Base-by-base conservation (phyloP, 1,140 invertebrate genomes). In the Pinna nobilis region DNA sequence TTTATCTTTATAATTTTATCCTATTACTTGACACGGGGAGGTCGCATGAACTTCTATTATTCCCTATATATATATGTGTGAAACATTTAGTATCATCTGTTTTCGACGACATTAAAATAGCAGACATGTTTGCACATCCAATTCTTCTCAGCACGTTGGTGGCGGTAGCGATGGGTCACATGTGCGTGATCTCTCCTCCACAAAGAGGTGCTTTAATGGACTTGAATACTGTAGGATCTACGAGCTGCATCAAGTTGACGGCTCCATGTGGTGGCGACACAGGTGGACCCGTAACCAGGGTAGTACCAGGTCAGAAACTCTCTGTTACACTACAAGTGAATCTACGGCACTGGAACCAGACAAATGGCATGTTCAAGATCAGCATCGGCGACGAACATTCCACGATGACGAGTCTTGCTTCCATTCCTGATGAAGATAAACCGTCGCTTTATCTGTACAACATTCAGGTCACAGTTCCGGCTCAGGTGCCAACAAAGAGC, bases 251-350 rank as follows among this genome's bases (percentile, higher is more conserved):
- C 18, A 33, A 68, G n/a, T 2, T 61, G 11, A 50, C 32, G 5
- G 65, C 41, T 15, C 53, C 64, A 0, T 74, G 72, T 60, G 72
- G 72, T 1, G 65, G 65, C 5, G 32, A 57, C 11, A 6, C 57
- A 3, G 28, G 30, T 1, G 57, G 33, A 35, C 33, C 59, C 15
- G 44, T n/a, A 28, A 50, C 55, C 1, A 49, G 20, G 23, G 35
- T 65, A 4, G 66, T 39, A 18, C 41, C 23, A 0, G 74, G 74
- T 1, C 50, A 59, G 28, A 76, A 70, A 25, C 51, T 76, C 9
- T 70, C 67, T 1, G 68, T 76, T 23, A 70, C 68, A 0, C 65
- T 76, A 23, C 74, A 76, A 51, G 71, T 70, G 39, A 76, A 76
- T 30, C 61, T 76, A 7, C 61, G 71, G 23, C 74, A 76, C 44